Conservation (phyloP, 1,140 invertebrate species). For the Orchesella cincta region DNA sequence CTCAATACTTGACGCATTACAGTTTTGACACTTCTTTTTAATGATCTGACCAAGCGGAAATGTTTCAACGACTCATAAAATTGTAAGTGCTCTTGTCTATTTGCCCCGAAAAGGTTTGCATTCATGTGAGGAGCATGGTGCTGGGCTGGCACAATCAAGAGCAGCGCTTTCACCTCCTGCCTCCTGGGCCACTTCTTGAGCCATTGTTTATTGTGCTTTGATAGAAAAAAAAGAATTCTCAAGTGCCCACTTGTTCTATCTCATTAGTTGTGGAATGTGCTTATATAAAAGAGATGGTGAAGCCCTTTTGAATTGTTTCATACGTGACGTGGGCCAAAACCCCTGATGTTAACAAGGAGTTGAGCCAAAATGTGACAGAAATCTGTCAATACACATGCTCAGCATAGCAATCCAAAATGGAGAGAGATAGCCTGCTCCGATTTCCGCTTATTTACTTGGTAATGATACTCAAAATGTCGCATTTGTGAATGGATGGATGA, state of each 20-base stretch:
- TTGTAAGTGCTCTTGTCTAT: not conserved
- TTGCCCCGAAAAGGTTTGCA: not conserved
- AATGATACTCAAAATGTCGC: constrained; percentile 22
- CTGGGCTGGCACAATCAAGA: no score
- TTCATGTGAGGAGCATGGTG: no score
- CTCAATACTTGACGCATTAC: not conserved
- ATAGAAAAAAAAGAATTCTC: not conserved
- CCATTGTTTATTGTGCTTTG: not conserved
- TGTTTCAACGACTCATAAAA: constrained; percentile 5
- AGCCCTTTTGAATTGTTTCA: no score
- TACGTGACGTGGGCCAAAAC: no score
- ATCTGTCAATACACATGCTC: no score
- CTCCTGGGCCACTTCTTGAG: not conserved
- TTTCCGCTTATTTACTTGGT: constrained; percentile 12
- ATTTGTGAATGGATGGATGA: no score
- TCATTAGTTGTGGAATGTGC: constrained; percentile 3
- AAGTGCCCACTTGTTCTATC: constrained; percentile 25
- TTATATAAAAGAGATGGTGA: no score
- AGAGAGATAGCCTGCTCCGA: not conserved
- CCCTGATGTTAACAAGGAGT: no score
- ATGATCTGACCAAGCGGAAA: constrained; percentile 39
- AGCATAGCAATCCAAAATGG: no score
- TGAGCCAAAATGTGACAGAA: no score
- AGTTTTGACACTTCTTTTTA: no score
- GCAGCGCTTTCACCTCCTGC: not conserved